A percentile compares a stretch with the other conserved stretches of the same genome.
phyloP scores from a whole-genome alignment of 2,113 vertebrate genomes.

The Xerus inauris region DNA sequence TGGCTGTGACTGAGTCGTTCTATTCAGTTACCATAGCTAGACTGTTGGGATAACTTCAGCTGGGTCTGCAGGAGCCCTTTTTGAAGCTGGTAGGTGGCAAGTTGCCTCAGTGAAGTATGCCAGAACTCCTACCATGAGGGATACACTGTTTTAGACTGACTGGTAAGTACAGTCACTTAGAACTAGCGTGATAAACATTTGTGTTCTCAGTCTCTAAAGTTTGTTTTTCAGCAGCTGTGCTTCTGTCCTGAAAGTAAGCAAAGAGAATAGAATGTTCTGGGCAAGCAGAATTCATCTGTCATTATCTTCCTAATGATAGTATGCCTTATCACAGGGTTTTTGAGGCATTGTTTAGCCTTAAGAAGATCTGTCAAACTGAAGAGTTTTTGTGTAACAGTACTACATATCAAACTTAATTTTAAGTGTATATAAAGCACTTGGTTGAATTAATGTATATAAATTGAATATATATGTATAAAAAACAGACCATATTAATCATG shows the following conservation, averaged over 20 bases:
- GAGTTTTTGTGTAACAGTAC: neutral
- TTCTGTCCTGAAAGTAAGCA: neutral
- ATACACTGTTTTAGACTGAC: neutral
- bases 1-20: neutral
- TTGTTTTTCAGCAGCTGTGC: neutral
- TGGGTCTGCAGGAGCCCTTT: neutral
- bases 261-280: neutral
- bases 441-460: neutral
- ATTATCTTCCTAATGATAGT: neutral
- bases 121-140: neutral
- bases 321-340: neutral
- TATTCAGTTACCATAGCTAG: neutral
- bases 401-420: conserved; percentile 12
- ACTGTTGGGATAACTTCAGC: neutral
- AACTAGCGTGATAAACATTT: neutral
- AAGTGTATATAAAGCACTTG: neutral
- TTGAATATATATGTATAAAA: too few relatives aligned
- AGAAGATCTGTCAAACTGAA: conserved; percentile 18
- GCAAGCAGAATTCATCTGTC: neutral
- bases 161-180: neutral
- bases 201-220: conserved; percentile 3
- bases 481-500: neutral
- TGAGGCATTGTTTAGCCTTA: conserved; percentile 6
- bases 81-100: neutral
- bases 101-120: neutral